Conservation (phyloP, 2,113 vertebrate genomes). For the Takifugu bimaculatus region DNA sequence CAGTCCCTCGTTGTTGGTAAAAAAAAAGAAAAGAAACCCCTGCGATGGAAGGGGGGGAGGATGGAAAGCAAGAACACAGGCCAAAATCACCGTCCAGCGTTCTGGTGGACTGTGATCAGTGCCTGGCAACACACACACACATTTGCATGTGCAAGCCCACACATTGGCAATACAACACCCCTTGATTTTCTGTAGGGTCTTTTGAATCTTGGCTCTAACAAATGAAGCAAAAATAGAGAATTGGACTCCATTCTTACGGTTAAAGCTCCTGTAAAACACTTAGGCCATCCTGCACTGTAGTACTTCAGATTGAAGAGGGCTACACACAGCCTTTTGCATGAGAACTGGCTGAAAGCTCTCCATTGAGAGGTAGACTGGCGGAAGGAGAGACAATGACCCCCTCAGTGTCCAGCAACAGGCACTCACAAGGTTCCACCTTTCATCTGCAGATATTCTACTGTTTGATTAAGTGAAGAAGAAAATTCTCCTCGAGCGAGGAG, state of each 20-base stretch:
- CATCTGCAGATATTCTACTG: constrained; percentile 65
- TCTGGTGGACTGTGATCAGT: constrained; percentile 52
- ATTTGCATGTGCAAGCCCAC: constrained; percentile 28
- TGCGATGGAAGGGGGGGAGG: constrained; percentile 51
- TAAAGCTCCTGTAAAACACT: constrained; percentile 54
- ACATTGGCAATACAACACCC: constrained; percentile 24
- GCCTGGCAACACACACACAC: constrained; percentile 34
- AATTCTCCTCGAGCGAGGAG: constrained; percentile 59
- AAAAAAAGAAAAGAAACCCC: constrained; percentile 31
- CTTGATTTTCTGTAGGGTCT: constrained; percentile 30
- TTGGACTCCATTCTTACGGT: constrained; percentile 35
- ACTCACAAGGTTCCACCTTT: constrained; percentile 61
- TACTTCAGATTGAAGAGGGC: constrained; percentile 44
- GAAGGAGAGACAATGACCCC: constrained; percentile 67
- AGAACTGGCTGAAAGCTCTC: constrained; percentile 64
- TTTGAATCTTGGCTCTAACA: constrained; percentile 31
- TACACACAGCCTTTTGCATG: constrained; percentile 47
- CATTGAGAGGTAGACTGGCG: constrained; percentile 58
- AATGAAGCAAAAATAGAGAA: constrained; percentile 32
- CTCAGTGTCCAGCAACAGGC: constrained; percentile 60
- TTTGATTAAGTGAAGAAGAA: constrained; percentile 71
- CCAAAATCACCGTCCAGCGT: constrained; percentile 39
- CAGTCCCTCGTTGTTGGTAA: constrained; percentile 53
- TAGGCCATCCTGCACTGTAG: constrained; percentile 33
- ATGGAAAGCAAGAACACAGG: constrained; percentile 37